Evolutionary conservation across 2,113 vertebrate genomes (phyloP).

Genomic region (Phaethornis superciliosus): DNA sequence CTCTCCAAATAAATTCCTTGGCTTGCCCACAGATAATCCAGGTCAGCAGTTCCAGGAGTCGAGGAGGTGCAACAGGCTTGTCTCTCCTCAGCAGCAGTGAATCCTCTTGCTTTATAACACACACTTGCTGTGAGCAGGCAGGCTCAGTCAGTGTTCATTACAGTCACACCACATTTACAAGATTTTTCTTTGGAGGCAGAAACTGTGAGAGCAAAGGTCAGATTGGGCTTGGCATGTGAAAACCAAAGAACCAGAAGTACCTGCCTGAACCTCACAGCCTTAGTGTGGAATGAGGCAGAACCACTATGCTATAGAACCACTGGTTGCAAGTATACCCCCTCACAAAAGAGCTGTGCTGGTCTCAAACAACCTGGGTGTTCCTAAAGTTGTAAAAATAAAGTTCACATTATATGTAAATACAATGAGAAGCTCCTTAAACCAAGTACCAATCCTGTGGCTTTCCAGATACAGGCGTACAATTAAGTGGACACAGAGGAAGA

Average conservation of each 20-base stretch:
- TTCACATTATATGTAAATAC: background rate
- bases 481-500: background rate
- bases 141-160: background rate
- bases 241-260: background rate
- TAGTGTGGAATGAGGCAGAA: background rate
- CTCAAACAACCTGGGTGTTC: background rate
- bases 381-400: background rate
- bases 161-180: background rate
- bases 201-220: background rate
- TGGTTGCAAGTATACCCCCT: background rate
- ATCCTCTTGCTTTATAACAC: background rate
- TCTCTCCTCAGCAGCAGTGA: background rate
- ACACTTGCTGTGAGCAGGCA: background rate
- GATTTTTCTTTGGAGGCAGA: background rate
- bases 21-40: background rate
- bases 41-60: background rate
- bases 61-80: background rate
- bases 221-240: background rate
- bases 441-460: background rate
- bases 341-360: background rate
- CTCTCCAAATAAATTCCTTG: background rate
- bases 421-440: background rate
- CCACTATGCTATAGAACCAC: background rate
- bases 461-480: background rate
- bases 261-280: background rate